phyloP scores from a whole-genome alignment of 1,140 invertebrate genomes.

The Arion vulgaris region DNA sequence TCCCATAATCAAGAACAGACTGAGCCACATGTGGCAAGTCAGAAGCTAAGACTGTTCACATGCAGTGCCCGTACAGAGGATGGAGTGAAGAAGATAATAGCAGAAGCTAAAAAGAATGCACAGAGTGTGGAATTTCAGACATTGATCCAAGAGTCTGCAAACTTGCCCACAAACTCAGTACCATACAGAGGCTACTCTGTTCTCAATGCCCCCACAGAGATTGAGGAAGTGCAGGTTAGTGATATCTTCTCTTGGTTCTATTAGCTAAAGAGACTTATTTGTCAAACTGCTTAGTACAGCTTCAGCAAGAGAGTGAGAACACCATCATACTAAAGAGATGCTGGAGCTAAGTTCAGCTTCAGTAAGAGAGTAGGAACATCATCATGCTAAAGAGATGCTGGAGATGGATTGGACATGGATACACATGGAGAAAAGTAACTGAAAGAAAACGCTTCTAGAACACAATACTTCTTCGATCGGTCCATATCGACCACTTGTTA shows the following conservation, averaged over 20 bases:
- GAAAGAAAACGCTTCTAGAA: too few species aligned
- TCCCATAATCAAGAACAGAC: constrained; percentile 37
- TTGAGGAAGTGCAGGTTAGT: constrained; percentile 58
- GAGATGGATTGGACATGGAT: too few species aligned
- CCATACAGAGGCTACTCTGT: constrained; percentile 84
- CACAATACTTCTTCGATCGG: too few species aligned
- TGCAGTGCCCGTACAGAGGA: constrained; percentile 89
- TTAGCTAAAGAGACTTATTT: neutral
- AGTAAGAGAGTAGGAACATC: too few species aligned
- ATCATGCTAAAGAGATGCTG: too few species aligned
- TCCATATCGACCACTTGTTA: too few species aligned
- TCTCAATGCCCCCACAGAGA: constrained; percentile 71
- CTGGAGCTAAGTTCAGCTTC: too few species aligned
- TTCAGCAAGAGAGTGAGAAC: too few species aligned
- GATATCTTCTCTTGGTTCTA: neutral
- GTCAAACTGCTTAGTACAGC: too few species aligned
- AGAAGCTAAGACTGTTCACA: constrained; percentile 79
- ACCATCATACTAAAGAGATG: too few species aligned
- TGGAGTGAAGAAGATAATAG: constrained; percentile 81
- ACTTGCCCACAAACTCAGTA: constrained; percentile 81
- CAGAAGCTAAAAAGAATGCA: constrained; percentile 74
- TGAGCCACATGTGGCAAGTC: constrained; percentile 39
- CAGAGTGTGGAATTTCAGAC: constrained; percentile 84
- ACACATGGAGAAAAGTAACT: too few species aligned
- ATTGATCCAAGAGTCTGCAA: constrained; percentile 83